Percentiles rank a stretch among this genome's conserved stretches.
phyloP scores from a whole-genome alignment of 1,140 invertebrate species.

The Euborellia annulipes region DNA sequence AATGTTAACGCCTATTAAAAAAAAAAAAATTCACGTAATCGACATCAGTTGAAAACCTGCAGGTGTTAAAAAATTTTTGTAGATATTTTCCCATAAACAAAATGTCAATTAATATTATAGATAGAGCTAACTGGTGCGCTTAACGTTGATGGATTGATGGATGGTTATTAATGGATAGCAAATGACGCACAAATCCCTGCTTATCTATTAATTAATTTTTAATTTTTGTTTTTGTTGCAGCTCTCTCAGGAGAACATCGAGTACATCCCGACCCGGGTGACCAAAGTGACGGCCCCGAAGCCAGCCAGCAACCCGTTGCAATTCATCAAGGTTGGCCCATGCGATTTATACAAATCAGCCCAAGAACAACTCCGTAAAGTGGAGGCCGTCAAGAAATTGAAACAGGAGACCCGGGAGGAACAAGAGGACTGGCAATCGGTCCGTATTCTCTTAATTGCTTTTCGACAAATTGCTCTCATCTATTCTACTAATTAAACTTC shows the following conservation, averaged over 20 bases:
- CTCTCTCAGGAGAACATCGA: conserved; percentile 22
- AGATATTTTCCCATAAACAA: too few relatives aligned
- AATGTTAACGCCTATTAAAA: too few relatives aligned
- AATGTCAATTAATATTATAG: too few relatives aligned
- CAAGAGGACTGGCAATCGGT: conserved; percentile 88
- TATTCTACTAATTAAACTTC: too few relatives aligned
- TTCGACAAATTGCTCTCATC: too few relatives aligned
- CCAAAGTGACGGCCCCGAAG: conserved; percentile 46
- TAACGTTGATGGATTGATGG: too few relatives aligned
- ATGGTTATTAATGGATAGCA: too few relatives aligned
- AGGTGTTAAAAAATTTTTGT: too few relatives aligned
- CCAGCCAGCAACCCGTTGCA: conserved; percentile 72
- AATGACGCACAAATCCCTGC: too few relatives aligned
- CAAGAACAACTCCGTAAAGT: conserved; percentile 72
- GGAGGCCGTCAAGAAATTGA: conserved; percentile 64
- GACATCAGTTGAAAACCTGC: too few relatives aligned
- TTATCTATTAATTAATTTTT: background rate
- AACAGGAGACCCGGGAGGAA: conserved; percentile 56
- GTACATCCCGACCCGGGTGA: conserved; percentile 28
- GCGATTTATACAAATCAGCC: conserved; percentile 63
- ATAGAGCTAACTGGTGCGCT: too few relatives aligned
- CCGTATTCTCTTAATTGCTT: conserved; percentile 25
- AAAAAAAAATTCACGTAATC: too few relatives aligned
- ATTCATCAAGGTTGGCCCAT: conserved; percentile 76
- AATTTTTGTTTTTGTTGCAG: conserved; percentile 9